Percentiles rank a stretch among this genome's conserved stretches.
phyloP scores from a whole-genome alignment of 2,113 vertebrate species.

The Papio anubis region DNA sequence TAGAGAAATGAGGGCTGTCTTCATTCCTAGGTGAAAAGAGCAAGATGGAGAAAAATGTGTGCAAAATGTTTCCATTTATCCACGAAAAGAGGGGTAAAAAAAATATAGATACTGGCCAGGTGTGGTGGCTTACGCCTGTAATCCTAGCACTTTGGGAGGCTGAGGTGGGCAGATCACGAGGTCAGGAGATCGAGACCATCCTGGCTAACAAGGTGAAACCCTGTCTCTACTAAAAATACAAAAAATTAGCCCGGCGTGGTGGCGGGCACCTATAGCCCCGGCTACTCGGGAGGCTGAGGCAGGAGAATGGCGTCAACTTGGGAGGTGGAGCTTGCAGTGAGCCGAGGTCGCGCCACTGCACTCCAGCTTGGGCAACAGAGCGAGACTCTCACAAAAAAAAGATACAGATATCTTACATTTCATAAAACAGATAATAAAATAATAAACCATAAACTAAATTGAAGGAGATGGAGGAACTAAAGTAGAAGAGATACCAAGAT shows the following conservation, averaged over 20 bases:
- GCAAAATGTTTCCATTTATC: background rate
- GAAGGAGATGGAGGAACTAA: background rate
- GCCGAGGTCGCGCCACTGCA: accelerated
- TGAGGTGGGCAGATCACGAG: too few species aligned
- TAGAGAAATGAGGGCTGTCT: background rate
- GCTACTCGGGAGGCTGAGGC: too few species aligned
- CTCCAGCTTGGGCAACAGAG: too few species aligned
- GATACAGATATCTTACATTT: background rate
- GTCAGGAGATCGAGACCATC: too few species aligned
- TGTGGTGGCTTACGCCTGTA: accelerated
- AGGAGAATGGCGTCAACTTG: too few species aligned
- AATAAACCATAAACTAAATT: background rate
- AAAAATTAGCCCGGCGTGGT: too few species aligned
- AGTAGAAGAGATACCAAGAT: background rate
- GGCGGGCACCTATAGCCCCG: too few species aligned
- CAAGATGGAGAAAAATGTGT: background rate
- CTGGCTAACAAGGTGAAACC: too few species aligned
- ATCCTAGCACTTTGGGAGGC: too few species aligned
- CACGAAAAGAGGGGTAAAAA: background rate
- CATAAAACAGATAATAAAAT: background rate
- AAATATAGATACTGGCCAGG: too few species aligned
- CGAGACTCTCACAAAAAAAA: background rate
- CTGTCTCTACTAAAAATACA: too few species aligned
- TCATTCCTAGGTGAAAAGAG: background rate
- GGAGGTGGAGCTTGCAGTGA: too few species aligned